Conservation (phyloP, 2,113 vertebrate genomes). For the Stigmatopora nigra region DNA sequence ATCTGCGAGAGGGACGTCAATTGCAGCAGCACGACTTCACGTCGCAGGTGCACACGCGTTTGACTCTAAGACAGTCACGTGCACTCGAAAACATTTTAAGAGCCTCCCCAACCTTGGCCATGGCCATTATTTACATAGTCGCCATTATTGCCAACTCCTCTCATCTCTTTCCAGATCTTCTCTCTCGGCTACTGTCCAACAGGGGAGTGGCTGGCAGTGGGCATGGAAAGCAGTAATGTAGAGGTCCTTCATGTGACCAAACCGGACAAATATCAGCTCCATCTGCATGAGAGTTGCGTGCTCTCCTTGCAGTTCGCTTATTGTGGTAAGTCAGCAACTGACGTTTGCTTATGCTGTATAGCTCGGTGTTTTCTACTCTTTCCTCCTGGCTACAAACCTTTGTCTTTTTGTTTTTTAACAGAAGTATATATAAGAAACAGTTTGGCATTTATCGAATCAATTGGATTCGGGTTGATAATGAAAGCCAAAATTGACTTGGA, state of each 20-base stretch:
- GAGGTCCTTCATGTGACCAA: slow-evolving; percentile 95
- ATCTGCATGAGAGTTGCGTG: slow-evolving; percentile 95
- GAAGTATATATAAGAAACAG: too few relatives aligned
- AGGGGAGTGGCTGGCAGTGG: slow-evolving; percentile 93
- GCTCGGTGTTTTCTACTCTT: too few relatives aligned
- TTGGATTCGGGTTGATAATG: too few relatives aligned
- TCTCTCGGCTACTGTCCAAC: slow-evolving; percentile 94
- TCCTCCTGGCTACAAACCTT: too few relatives aligned
- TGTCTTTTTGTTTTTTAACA: too few relatives aligned
- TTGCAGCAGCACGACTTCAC: slow-evolving; percentile 97
- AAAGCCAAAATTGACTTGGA: too few relatives aligned
- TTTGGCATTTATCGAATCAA: too few relatives aligned
- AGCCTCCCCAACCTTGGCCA: background rate
- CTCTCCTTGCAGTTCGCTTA: slow-evolving; percentile 95
- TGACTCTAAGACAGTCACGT: background rate
- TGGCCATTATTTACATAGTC: background rate
- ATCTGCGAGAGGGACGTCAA: slow-evolving; percentile 89
- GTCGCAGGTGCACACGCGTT: slow-evolving; percentile 76
- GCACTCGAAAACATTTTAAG: background rate
- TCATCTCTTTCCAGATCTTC: slow-evolving; percentile 76
- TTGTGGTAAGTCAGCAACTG: slow-evolving; percentile 74
- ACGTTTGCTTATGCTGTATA: background rate
- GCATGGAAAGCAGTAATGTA: slow-evolving; percentile 98
- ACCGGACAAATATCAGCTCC: slow-evolving; percentile 95
- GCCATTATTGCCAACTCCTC: background rate